phyloP scores from a whole-genome alignment of 2,888 invertebrate species.

The Orthonevra nobilis region DNA sequence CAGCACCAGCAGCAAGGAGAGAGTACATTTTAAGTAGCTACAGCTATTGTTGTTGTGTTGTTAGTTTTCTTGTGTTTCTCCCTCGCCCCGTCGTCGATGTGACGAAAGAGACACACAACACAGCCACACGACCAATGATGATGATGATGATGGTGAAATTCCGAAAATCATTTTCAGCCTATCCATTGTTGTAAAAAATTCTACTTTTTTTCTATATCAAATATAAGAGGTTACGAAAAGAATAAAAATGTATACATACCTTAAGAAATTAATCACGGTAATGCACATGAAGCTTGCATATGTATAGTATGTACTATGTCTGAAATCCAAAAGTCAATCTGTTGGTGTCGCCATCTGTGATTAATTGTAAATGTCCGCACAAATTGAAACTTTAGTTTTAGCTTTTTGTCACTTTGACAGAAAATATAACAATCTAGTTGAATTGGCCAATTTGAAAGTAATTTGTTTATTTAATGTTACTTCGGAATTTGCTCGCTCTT shows the following conservation, averaged over 20 bases:
- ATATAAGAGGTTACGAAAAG: neutral
- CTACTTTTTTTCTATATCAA: slow-evolving; percentile 73
- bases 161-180: slow-evolving; percentile 79
- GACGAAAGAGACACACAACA: slow-evolving; percentile 33
- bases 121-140: slow-evolving; percentile 17
- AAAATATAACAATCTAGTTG: too few species aligned
- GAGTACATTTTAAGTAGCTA: slow-evolving; percentile 44
- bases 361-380: neutral
- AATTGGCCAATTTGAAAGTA: too few species aligned
- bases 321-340: slow-evolving; percentile 2
- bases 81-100: slow-evolving; percentile 7
- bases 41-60: slow-evolving; percentile 22
- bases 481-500: slow-evolving; percentile 5
- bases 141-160: slow-evolving; percentile 73
- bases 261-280: slow-evolving; percentile 3
- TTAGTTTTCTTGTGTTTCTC: slow-evolving; percentile 7
- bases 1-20: too few species aligned
- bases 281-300: slow-evolving; percentile 16
- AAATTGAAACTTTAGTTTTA: too few species aligned
- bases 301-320: too few species aligned
- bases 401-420: too few species aligned
- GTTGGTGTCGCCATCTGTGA: slow-evolving; percentile 9
- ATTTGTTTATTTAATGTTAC: neutral
- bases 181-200: slow-evolving; percentile 77
- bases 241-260: slow-evolving; percentile 33